Evolutionary conservation across 2,113 vertebrate genomes (phyloP), one percentile per base, ranked within the genome.

Genomic region (Sapajus apella): DNA sequence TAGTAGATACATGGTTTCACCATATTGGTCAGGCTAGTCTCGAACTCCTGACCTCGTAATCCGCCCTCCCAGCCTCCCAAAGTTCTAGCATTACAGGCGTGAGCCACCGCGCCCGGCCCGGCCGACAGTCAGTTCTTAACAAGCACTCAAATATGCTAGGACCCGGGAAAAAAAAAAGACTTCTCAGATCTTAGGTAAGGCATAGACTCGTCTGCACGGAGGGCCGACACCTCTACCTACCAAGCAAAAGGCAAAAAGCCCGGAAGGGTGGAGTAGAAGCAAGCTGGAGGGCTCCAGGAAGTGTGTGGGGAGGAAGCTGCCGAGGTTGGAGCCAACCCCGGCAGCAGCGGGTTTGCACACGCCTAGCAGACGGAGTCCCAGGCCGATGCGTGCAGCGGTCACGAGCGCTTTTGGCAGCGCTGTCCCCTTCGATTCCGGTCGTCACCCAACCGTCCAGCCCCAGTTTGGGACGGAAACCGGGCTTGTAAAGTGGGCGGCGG

Each of bases 251-350:
- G 82, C 64, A 37, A 45, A n/a, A 27, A 32, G 40, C 95, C 82
- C 5, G 16, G 13, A 52, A 16, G 56, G 32, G 40, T 25, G 16
- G 8, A 47, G 64, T 45, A 25, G 2, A 40, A 14, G 37, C 73
- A 1, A 9, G 56, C 90, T 1, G 73, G 32, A 43, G 0, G 68
- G 40, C 70, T 93, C 95, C 94, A 72, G 96, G 95, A 97, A 95
- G 94, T 64, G 87, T 66, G 92, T 75, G 89, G 89, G 82, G 76
- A 97, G 93, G 91, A 87, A 90, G 75, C 88, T 0, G 68, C 70
- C 0, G 0, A n/a, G 47, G 35, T n/a, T 4, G 6, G 61, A 87
- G 84, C 73, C 58, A 45, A 47, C 79, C 1, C 6, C 0, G 40
- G 45, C 9, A 1, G 10, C 0, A 12, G 66, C 43, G 3, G 50